phyloP scores from a whole-genome alignment of 2,113 vertebrate species.

The Sphyrna mokarran region DNA sequence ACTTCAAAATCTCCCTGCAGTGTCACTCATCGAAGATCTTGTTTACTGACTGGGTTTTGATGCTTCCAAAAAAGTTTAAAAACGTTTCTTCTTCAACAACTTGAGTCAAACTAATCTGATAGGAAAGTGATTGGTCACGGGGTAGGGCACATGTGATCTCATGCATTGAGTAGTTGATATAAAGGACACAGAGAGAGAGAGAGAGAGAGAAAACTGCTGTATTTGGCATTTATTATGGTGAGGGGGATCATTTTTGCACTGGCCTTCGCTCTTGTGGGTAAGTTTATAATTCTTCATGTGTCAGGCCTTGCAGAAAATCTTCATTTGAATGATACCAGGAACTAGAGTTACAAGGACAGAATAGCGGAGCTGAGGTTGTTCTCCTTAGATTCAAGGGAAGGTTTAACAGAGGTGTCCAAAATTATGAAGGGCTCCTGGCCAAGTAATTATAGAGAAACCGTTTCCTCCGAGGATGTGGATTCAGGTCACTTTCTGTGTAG shows the following conservation, averaged over 20 bases:
- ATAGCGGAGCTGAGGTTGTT: background rate
- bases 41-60: background rate
- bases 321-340: background rate
- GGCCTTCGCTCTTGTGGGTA: slow-evolving; percentile 46
- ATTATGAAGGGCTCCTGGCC: background rate
- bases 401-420: background rate
- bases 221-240: slow-evolving; percentile 49
- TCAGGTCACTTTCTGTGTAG: no score
- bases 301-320: background rate
- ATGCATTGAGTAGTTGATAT: background rate
- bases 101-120: background rate
- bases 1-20: background rate
- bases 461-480: background rate
- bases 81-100: background rate
- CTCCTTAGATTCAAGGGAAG: background rate
- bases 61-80: background rate
- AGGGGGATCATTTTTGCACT: slow-evolving; percentile 45
- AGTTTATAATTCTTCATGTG: slow-evolving; percentile 37
- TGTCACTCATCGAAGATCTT: background rate
- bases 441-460: background rate
- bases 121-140: background rate
- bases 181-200: background rate
- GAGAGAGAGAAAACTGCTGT: slow-evolving; percentile 18
- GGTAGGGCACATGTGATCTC: background rate
- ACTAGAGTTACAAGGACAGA: no score